These are phyloP conservation scores for Cariama cristata DNA, from an alignment of 2,113 vertebrate species.

Conservation along the genomic window DNA sequence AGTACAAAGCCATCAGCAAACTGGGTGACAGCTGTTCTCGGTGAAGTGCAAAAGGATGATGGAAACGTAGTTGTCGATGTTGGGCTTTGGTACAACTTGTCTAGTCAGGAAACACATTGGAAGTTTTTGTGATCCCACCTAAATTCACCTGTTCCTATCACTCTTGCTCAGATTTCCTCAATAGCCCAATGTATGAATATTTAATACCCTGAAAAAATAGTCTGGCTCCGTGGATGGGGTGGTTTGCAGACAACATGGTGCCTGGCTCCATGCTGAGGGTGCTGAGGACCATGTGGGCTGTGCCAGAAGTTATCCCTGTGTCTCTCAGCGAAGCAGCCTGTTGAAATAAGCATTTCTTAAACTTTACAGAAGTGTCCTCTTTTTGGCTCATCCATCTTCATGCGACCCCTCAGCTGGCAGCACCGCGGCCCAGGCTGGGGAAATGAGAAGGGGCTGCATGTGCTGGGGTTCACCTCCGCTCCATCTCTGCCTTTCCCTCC, in stretches of 20 bases:
- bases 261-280: neutral
- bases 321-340: neutral
- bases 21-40: neutral
- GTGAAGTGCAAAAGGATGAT: neutral
- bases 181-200: neutral
- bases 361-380: neutral
- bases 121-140: neutral
- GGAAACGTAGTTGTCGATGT: neutral
- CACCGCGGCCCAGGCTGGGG: accelerated
- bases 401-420: neutral
- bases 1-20: neutral
- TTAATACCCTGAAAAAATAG: neutral
- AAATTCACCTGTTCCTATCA: neutral
- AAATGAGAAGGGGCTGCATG: neutral
- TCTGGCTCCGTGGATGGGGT: neutral
- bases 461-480: neutral
- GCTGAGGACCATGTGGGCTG: neutral
- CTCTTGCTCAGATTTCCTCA: neutral
- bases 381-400: neutral
- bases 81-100: neutral
- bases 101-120: neutral
- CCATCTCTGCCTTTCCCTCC: neutral
- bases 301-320: neutral
- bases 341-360: neutral
- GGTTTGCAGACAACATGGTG: neutral